Conservation (phyloP, 1,140 invertebrate species). For the Heliconius melpomene region DNA sequence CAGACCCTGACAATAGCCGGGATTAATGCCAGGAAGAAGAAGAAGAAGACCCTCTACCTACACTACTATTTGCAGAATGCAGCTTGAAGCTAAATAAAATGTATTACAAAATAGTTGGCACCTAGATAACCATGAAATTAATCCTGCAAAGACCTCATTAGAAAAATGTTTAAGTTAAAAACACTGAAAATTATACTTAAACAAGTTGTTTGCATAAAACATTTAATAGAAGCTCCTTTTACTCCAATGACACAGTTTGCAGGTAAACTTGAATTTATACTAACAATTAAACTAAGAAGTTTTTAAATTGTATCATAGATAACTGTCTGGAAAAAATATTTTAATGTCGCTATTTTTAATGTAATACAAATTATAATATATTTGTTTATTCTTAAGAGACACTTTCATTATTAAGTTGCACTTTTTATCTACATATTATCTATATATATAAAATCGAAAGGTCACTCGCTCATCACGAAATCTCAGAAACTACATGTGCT, state of each 20-base stretch:
- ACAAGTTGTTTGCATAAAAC: conserved; percentile 6
- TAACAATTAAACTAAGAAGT: background rate
- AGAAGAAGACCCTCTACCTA: too few species aligned
- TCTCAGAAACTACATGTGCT: too few species aligned
- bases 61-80: too few species aligned
- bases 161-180: background rate
- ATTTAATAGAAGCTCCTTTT: conserved; percentile 1
- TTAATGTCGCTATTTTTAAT: too few species aligned
- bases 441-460: too few species aligned
- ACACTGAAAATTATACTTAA: background rate
- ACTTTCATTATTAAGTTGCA: too few species aligned
- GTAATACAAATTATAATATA: too few species aligned
- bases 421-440: too few species aligned
- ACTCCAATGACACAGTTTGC: conserved; percentile 9
- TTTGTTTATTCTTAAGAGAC: too few species aligned
- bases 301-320: conserved; percentile 2
- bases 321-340: background rate
- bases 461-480: too few species aligned
- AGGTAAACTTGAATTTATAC: conserved; percentile 6
- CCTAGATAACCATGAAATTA: background rate
- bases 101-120: background rate
- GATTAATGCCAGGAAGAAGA: too few species aligned
- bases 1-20: too few species aligned
- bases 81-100: background rate
- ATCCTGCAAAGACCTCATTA: conserved; percentile 2